Conservation (phyloP, 2,113 vertebrate species). For the Aix galericulata region DNA sequence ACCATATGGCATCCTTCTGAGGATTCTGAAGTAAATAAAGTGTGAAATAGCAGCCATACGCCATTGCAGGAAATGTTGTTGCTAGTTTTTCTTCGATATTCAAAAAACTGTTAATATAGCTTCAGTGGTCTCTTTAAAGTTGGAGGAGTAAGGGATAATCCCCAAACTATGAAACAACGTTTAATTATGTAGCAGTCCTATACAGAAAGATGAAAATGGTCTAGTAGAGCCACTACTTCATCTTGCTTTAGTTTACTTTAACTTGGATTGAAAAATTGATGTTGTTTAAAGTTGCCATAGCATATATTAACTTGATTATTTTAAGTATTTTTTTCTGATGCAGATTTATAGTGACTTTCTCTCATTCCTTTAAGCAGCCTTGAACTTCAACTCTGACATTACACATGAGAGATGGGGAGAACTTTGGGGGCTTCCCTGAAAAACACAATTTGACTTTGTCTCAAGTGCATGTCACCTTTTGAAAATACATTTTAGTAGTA, state of each 20-base stretch:
- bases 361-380: background rate
- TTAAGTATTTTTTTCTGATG: background rate
- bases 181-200: background rate
- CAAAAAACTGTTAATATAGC: background rate
- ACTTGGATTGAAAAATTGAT: background rate
- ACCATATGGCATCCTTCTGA: slow-evolving; percentile 68
- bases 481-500: background rate
- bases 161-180: background rate
- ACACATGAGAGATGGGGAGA: background rate
- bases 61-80: background rate
- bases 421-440: background rate
- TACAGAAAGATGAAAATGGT: background rate
- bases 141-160: background rate
- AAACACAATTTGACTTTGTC: background rate
- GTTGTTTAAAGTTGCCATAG: background rate
- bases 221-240: background rate
- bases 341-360: background rate
- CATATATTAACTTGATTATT: background rate
- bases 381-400: background rate
- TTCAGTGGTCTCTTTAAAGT: background rate
- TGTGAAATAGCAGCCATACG: slow-evolving; percentile 49
- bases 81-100: background rate
- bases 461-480: background rate
- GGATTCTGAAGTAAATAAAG: slow-evolving; percentile 66
- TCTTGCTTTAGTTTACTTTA: background rate